These are phyloP conservation scores for Volucella bombylans DNA, from an alignment of 2,888 invertebrate genomes.

Conservation along the genomic window DNA sequence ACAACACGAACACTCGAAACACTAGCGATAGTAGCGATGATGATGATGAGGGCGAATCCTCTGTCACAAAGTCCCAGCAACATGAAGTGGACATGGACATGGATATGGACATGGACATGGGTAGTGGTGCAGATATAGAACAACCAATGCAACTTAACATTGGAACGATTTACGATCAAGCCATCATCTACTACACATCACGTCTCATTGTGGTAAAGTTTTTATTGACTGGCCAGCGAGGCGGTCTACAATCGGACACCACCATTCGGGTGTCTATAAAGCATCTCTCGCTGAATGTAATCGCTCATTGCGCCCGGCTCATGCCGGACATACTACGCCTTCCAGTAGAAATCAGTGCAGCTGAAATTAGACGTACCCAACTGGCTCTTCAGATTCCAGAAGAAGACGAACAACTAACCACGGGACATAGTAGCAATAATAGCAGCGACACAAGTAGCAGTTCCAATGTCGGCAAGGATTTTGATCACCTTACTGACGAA, in stretches of 20 bases:
- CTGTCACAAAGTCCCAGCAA: conserved; percentile 47
- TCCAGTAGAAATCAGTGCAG: conserved; percentile 85
- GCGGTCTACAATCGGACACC: conserved; percentile 88
- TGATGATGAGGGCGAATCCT: conserved; percentile 44
- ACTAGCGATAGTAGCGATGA: conserved; percentile 53
- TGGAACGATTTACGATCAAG: conserved; percentile 81
- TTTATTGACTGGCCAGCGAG: conserved; percentile 81
- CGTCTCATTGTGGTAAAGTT: conserved; percentile 81
- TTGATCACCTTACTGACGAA: conserved; percentile 75
- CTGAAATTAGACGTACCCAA: conserved; percentile 76
- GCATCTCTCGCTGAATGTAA: conserved; percentile 91
- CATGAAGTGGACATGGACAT: conserved; percentile 41
- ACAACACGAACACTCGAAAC: conserved; percentile 74
- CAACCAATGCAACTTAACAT: conserved; percentile 78
- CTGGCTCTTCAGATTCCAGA: conserved; percentile 65
- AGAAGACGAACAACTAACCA: conserved; percentile 52
- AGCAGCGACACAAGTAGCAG: conserved; percentile 76
- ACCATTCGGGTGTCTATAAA: conserved; percentile 94
- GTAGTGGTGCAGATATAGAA: conserved; percentile 57
- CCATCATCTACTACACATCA: conserved; percentile 80
- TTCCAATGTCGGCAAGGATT: conserved; percentile 77
- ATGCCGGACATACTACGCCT: conserved; percentile 89
- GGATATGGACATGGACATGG: too few species aligned
- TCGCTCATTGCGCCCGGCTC: conserved; percentile 89
- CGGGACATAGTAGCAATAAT: conserved; percentile 59